Evolutionary conservation across 2,113 vertebrate genomes (phyloP).

Genomic region (Glareola pratincola): DNA sequence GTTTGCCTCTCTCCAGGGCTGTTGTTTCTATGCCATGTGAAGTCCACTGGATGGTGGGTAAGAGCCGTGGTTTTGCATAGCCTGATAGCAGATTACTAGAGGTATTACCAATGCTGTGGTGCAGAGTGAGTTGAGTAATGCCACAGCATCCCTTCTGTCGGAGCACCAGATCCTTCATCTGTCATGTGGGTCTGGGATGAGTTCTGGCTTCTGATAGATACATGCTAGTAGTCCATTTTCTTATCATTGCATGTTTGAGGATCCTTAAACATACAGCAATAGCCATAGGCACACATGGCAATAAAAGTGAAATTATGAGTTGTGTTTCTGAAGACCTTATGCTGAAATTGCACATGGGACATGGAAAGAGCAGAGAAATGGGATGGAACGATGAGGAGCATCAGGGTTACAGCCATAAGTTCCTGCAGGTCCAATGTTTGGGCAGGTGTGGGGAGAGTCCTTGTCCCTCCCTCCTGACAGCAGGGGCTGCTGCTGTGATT

Average conservation of each 20-base stretch:
- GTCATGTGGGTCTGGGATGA: not conserved
- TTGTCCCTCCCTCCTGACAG: not conserved
- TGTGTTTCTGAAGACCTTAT: not conserved
- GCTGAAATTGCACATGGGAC: not conserved
- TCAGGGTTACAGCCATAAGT: rapidly evolving
- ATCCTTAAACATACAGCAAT: not conserved
- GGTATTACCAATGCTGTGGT: not conserved
- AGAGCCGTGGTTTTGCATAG: not conserved
- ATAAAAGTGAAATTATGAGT: not conserved
- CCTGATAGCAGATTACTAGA: not conserved
- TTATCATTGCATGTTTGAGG: not conserved
- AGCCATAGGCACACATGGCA: not conserved
- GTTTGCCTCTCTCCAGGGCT: not conserved
- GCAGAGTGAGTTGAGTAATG: not conserved
- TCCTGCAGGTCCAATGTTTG: not conserved
- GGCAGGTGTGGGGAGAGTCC: not conserved
- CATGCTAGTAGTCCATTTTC: not conserved
- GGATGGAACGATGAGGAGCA: not conserved
- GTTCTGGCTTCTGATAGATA: not conserved
- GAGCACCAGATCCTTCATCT: not conserved
- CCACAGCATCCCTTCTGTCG: not conserved
- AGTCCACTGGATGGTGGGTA: not conserved
- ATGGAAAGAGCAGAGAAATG: not conserved
- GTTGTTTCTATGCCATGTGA: not conserved
- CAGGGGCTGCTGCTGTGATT: not conserved